phyloP scores from a whole-genome alignment of 2,113 vertebrate species.

The Antidorcas marsupialis region DNA sequence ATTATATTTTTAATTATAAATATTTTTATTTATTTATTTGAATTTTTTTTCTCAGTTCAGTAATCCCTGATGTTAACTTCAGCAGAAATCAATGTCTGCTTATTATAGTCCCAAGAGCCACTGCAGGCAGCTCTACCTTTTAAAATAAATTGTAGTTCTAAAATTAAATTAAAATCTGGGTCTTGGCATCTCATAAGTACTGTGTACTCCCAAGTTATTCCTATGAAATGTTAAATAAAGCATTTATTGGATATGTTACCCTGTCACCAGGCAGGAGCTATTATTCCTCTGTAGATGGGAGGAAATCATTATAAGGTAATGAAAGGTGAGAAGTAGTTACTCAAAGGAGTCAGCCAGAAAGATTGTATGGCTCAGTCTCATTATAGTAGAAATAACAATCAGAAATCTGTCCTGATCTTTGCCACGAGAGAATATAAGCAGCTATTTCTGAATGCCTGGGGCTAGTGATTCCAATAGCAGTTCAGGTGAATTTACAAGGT shows the following conservation, averaged over 20 bases:
- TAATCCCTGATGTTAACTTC: conserved; percentile 57
- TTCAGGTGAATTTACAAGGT: not conserved
- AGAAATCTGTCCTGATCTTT: not conserved
- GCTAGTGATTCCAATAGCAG: not conserved
- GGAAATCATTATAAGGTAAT: not conserved
- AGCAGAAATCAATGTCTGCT: conserved; percentile 62
- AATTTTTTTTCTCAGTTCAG: not conserved
- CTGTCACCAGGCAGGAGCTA: not conserved
- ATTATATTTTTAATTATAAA: not conserved
- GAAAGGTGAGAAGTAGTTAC: not conserved
- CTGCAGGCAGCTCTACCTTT: conserved; percentile 24
- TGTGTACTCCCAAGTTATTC: conserved; percentile 6
- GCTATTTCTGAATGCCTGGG: not conserved
- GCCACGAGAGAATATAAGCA: not conserved
- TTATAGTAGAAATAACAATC: not conserved
- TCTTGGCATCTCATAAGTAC: not conserved
- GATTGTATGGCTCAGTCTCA: not conserved
- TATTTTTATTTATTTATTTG: not conserved
- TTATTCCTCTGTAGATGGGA: not conserved
- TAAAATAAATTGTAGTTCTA: conserved; percentile 52
- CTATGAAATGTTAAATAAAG: conserved; percentile 37
- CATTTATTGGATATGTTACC: not conserved
- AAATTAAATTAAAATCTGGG: conserved; percentile 57
- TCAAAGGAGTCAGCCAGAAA: conserved; percentile 6
- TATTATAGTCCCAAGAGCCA: conserved; percentile 50